Percentiles rank a stretch among this genome's conserved stretches.
These are phyloP conservation scores for Apodemia mormo DNA, from an alignment of 2,888 invertebrate species.

Conservation along the genomic window DNA sequence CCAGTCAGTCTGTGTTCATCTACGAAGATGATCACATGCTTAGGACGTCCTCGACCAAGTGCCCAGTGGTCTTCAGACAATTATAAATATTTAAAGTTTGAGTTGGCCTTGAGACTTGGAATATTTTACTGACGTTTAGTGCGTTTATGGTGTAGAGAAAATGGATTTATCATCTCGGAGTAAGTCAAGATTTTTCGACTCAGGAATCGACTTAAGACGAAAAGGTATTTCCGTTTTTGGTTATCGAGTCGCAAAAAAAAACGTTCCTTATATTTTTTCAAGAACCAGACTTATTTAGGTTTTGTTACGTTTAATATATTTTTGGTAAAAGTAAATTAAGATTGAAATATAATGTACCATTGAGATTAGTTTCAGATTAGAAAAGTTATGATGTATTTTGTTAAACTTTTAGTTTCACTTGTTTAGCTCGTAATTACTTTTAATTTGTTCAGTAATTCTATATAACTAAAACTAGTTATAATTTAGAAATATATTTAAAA, in stretches of 20 bases:
- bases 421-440: too few relatives aligned
- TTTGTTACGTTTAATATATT: too few relatives aligned
- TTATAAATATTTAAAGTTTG: slow-evolving; percentile 29
- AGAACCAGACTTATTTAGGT: too few relatives aligned
- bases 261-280: too few relatives aligned
- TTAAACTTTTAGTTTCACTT: too few relatives aligned
- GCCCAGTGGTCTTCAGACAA: slow-evolving; percentile 56
- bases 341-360: too few relatives aligned
- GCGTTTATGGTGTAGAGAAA: slow-evolving; percentile 46
- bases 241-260: background rate
- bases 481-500: too few relatives aligned
- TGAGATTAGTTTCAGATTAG: too few relatives aligned
- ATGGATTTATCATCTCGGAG: slow-evolving; percentile 78
- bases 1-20: slow-evolving; percentile 81
- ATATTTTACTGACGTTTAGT: slow-evolving; percentile 34
- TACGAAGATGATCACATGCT: slow-evolving; percentile 80
- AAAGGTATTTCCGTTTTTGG: slow-evolving; percentile 62
- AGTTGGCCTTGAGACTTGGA: slow-evolving; percentile 44
- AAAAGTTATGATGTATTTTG: too few relatives aligned
- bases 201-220: slow-evolving; percentile 77
- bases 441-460: too few relatives aligned
- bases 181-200: slow-evolving; percentile 82
- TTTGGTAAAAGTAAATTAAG: too few relatives aligned
- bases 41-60: slow-evolving; percentile 51
- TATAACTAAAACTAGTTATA: too few relatives aligned